Evolutionary conservation across 2,113 vertebrate species (phyloP).

Genomic region (Sardina pilchardus): DNA sequence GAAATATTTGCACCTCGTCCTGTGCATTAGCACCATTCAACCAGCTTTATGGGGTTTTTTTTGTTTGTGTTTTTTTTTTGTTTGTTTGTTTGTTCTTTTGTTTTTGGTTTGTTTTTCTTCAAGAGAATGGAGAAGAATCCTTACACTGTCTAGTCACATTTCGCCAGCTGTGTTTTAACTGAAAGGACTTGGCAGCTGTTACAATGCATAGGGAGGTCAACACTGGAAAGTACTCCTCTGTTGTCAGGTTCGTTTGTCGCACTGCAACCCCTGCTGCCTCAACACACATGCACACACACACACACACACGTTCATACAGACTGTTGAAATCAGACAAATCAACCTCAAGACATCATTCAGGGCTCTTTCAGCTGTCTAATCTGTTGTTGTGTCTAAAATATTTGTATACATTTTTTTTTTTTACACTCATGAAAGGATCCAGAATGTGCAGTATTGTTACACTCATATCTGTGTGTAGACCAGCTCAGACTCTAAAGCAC

Average conservation of each 20-base stretch:
- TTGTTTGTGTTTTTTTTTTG: conserved; percentile 41
- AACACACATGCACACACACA: not conserved
- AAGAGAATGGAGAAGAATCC: not conserved
- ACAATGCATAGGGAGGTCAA: not conserved
- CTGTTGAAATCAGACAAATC: not conserved
- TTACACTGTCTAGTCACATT: conserved; percentile 3
- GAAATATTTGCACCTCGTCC: conserved; percentile 40
- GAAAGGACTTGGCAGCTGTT: not conserved
- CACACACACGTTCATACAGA: not conserved
- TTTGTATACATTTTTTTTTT: not conserved
- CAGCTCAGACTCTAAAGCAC: not conserved
- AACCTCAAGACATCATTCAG: not conserved
- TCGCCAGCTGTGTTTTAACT: not conserved
- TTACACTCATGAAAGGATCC: not conserved
- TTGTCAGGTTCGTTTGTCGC: not conserved
- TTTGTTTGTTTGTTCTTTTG: conserved; percentile 12
- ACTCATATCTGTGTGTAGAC: not conserved
- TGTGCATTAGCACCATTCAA: conserved; percentile 1
- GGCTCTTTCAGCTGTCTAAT: not conserved
- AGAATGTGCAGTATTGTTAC: not conserved
- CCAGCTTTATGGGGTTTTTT: conserved; percentile 37
- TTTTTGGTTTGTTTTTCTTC: too few species aligned
- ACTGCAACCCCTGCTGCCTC: not conserved
- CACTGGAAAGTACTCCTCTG: not conserved
- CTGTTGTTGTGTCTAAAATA: not conserved